Conservation (phyloP, 2,888 invertebrate species). For the Lypha dubia region DNA sequence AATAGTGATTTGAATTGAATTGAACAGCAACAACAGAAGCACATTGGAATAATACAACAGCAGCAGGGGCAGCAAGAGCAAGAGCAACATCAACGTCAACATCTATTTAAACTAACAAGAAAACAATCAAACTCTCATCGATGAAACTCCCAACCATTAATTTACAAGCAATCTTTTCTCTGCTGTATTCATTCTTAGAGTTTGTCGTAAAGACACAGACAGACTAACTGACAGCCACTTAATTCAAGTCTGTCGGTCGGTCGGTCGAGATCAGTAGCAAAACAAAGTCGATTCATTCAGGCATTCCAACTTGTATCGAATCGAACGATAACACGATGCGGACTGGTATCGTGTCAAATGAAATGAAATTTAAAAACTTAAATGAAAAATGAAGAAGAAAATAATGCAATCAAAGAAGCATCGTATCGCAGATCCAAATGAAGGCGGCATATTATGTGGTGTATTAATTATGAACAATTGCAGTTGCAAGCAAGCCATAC, state of each 20-base stretch:
- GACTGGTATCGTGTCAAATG: constrained; percentile 45
- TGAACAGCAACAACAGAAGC: constrained; percentile 52
- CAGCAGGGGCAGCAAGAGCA: constrained; percentile 15
- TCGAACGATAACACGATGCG: constrained; percentile 9
- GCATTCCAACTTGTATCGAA: constrained; percentile 25
- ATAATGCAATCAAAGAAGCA: constrained; percentile 48
- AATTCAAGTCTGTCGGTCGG: too few species aligned
- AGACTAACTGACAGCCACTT: constrained; percentile 25
- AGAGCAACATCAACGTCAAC: constrained; percentile 33
- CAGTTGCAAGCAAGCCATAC: too few species aligned
- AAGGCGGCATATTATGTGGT: constrained; percentile 38
- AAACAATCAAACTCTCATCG: constrained; percentile 62
- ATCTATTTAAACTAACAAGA: constrained; percentile 59
- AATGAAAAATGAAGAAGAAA: neutral
- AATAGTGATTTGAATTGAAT: constrained; percentile 51
- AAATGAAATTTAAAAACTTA: constrained; percentile 35
- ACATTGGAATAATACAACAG: neutral
- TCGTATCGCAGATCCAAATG: constrained; percentile 48
- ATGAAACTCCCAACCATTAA: constrained; percentile 46
- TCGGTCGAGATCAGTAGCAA: constrained; percentile 20
- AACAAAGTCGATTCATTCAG: constrained; percentile 52
- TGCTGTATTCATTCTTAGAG: constrained; percentile 33
- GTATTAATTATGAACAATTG: constrained; percentile 58
- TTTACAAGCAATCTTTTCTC: constrained; percentile 32
- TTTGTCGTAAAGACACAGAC: neutral